Base-by-base conservation (phyloP, 2,797 vertebrate species). In the Hoplostethus atlanticus region DNA sequence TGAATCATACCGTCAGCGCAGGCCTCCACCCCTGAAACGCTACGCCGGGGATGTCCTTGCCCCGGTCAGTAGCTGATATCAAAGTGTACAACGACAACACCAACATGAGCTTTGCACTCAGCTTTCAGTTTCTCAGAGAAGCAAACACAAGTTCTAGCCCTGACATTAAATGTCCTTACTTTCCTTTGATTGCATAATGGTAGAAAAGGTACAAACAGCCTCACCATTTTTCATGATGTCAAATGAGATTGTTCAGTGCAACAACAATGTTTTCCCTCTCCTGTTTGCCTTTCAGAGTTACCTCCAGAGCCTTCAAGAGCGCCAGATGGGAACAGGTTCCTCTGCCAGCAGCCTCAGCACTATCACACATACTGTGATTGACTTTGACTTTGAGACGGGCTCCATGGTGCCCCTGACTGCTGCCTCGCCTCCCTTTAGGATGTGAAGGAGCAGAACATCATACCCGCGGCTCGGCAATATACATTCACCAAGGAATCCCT, bases 311-410 rank as follows among this genome's bases (percentile, higher is more conserved):
- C 91, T 97, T 46, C 92, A 91, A 56, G 96, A 97, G 68, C 94
- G 80, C 9, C 96, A 95, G 63, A 91, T 92, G 84, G 94, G 93
- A 76, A 95, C 95, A 0, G 87, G 94, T 47, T 93, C 94, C 6
- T 94, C 94, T 31, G 86, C 78, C 85, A 95, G 93, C 84, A 96
- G 94, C 68, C 80, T 94, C 83, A 94, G 93, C 89, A 93, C 95
- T 3, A 63, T 86, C 70, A 91, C 94, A 70, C 94, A 94, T 59
- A 92, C 94, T 5, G 34, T 94, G 12, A 93, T 96, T 68, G 94
- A 96, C 87, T 93, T 95, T 81, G 95, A 96, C 91, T 96, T 94
- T 76, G 95, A 96, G 84, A 95, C 94, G 1, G 93, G 96, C 69
- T 97, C 96, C 73, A 94, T 95, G 71, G 91, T 94, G 42, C 95